Conservation (phyloP, 2,888 invertebrate genomes). For the Seira ritae region DNA sequence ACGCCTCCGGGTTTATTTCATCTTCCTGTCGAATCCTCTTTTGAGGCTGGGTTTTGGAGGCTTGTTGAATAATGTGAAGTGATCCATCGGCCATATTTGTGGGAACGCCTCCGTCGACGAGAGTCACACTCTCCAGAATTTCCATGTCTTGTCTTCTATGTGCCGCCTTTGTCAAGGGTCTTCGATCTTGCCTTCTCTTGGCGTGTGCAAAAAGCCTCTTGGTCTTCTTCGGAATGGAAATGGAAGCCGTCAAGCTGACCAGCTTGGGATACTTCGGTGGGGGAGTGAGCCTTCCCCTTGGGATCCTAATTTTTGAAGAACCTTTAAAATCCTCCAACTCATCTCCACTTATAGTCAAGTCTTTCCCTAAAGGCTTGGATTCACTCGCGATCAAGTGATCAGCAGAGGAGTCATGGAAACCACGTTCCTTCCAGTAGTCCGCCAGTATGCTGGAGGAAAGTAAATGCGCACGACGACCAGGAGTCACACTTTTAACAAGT, state of each 20-base stretch:
- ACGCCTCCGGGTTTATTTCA: conserved; percentile 24
- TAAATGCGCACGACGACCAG: too few relatives aligned
- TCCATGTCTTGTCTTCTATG: conserved; percentile 41
- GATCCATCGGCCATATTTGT: conserved; percentile 31
- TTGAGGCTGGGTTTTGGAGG: neutral
- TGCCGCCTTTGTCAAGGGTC: neutral
- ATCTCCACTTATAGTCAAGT: conserved; percentile 21
- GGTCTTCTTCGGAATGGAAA: neutral
- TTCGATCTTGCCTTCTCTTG: neutral
- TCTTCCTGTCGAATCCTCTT: conserved; percentile 26
- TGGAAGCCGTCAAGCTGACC: neutral
- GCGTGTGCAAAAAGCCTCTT: neutral
- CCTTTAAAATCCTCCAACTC: conserved; percentile 19
- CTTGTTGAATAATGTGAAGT: neutral
- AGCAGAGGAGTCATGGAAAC: conserved; percentile 33
- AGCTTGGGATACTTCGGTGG: neutral
- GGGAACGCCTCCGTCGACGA: conserved; percentile 34
- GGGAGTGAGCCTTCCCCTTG: conserved; percentile 28
- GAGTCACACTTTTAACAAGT: neutral
- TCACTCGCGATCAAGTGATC: conserved; percentile 46
- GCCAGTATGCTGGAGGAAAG: neutral
- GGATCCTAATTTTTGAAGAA: conserved; percentile 23
- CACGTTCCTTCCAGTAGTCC: conserved; percentile 47
- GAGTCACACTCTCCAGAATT: conserved; percentile 49
- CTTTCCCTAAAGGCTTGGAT: neutral